Evolutionary conservation across 2,113 vertebrate species (phyloP), one percentile per base, ranked within the genome.

Genomic region (Limanda limanda): DNA sequence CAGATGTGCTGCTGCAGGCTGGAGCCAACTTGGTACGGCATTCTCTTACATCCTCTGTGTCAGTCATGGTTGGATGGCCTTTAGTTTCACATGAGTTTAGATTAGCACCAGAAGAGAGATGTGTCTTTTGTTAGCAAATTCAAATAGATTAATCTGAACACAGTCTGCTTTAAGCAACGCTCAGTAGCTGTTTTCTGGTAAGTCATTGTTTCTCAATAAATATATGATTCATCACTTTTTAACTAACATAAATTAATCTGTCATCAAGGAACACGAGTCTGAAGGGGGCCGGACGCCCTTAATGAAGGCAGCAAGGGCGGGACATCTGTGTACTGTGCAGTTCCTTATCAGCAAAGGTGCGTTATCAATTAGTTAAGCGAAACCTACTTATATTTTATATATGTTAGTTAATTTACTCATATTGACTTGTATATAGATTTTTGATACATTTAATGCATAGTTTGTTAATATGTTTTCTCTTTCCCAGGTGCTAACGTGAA

Each of bases 261-360:
- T 72, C 47, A 48, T 45, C 67, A 35, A 99, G 98, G 98, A 99
- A 63, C 98, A 99, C 18, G 97, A 99, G 94, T 99, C 97, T 74
- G 98, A 99, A 94, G 98, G 98, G 74, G 98, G 98, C 42, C 96
- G 98, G 88, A 99, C 98, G 31, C 98, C 98, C 62, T 91, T 99
- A 63, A 99, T 99, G 98, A 99, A 99, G 92, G 98, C 97, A 85
- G 98, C 98, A 1, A 94, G 98, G 94, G 98, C 98, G 42, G 98
- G 98, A 85, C 98, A 99, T 91, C 95, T 99, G 75, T 99, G 98
- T 83, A 99, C 98, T 71, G 97, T 99, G 77, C 98, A 99, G 89
- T 99, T 99, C 92, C 96, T 99, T 77, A 99, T 99, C 92, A 99
- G 97, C 94, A 99, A 99, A 98, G 97, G 97, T 93, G 37, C 0